Evolutionary conservation across 2,797 vertebrate species (phyloP), one percentile per base, ranked within the genome.

Genomic region (Helostoma temminkii): DNA sequence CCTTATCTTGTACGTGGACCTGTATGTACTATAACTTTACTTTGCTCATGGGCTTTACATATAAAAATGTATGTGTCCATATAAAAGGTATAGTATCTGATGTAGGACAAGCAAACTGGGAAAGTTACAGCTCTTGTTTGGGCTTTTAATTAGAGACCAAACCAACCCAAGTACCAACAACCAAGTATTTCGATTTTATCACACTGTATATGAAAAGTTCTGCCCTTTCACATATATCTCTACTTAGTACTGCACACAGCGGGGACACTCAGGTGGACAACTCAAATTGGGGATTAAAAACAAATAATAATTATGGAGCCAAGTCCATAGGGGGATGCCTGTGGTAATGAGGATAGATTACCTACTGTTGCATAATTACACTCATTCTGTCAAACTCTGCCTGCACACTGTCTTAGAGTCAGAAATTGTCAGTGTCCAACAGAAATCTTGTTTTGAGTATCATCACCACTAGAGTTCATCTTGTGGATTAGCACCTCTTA

Each of bases 341-440:
- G 42, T 48, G 58, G 73, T 87, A 89, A 92, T 90, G 82, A 89
- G 83, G 78, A 91, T 75, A 76, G 76, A 91, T 82, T 59, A 81
- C 80, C 76, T 79, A 65, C 71, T 78, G 71, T 76, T 70, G 77
- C 62, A 78, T 83, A 83, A 78, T 86, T 84, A 78, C n/a, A 14
- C 76, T 79, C 78, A 85, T 84, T 86, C 79, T 79, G 50, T 84
- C 83, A 74, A 57, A 62, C 63, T 61, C 55, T 11, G 52, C 65
- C 58, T 62, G 45, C 70, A 64, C 21, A 47, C 71, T n/a, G n/a
- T 72, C 79, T 22, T 14, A 16, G 39, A 83, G 82, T 85, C 83
- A 59, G 43, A 76, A 84, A 67, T 78, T 69, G 61, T 69, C 48
- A 58, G 58, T 22, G 37, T 82, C 57, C 55, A 41, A 12, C 41